phyloP scores from a whole-genome alignment of 2,888 invertebrate genomes.

The Cyclophora punctaria region DNA sequence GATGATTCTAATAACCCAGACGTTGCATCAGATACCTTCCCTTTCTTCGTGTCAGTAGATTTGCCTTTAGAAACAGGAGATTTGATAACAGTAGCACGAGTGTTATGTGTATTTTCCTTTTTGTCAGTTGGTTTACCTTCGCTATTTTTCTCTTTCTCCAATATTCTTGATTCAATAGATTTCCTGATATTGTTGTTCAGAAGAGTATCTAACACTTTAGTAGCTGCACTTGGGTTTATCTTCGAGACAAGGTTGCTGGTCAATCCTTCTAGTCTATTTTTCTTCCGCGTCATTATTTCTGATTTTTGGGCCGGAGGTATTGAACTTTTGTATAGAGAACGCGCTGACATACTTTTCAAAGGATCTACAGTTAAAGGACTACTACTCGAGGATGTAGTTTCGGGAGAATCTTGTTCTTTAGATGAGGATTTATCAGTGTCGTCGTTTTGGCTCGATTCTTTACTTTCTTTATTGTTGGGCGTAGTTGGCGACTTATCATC shows the following conservation, averaged over 20 bases:
- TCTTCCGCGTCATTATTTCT: slow-evolving; percentile 77
- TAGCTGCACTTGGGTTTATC: slow-evolving; percentile 72
- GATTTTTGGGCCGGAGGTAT: slow-evolving; percentile 68
- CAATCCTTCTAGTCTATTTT: slow-evolving; percentile 77
- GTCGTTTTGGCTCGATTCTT: slow-evolving; percentile 51
- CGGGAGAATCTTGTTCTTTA: slow-evolving; percentile 17
- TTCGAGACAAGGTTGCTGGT: slow-evolving; percentile 77
- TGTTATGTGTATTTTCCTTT: slow-evolving; percentile 56
- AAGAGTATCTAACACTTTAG: slow-evolving; percentile 68
- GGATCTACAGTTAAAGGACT: slow-evolving; percentile 44
- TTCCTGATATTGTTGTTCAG: slow-evolving; percentile 68
- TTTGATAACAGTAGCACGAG: slow-evolving; percentile 74
- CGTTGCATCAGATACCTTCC: slow-evolving; percentile 40
- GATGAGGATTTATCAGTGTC: slow-evolving; percentile 29
- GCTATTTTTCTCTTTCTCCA: slow-evolving; percentile 58
- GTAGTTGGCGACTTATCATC: slow-evolving; percentile 47
- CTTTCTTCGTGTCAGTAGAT: slow-evolving; percentile 62
- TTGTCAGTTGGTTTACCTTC: slow-evolving; percentile 41
- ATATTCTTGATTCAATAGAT: slow-evolving; percentile 66
- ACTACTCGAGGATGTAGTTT: slow-evolving; percentile 27
- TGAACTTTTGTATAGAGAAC: slow-evolving; percentile 64
- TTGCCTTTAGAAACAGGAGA: slow-evolving; percentile 72
- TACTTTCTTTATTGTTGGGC: slow-evolving; percentile 36
- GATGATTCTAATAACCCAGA: slow-evolving; percentile 25
- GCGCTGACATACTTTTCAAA: slow-evolving; percentile 67